These are phyloP conservation scores for Drepana falcataria DNA, from an alignment of 2,888 invertebrate species.

Conservation along the genomic window DNA sequence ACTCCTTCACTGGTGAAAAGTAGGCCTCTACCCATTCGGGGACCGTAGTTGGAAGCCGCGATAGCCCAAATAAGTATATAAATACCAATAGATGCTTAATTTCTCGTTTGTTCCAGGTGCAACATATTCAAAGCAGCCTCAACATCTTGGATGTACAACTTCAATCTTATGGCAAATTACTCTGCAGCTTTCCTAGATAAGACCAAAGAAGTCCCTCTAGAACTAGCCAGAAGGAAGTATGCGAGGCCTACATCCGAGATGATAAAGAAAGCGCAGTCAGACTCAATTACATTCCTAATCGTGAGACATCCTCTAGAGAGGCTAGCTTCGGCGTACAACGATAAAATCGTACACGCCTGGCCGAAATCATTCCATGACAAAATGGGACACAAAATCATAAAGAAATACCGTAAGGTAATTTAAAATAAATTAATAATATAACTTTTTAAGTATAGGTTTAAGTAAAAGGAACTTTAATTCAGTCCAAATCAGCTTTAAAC, in stretches of 20 bases:
- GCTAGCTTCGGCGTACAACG: slow-evolving; percentile 89
- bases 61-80: no score
- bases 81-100: not conserved
- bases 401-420: slow-evolving; percentile 83
- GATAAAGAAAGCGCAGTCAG: slow-evolving; percentile 85
- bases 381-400: slow-evolving; percentile 86
- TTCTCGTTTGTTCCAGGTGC: slow-evolving; percentile 71
- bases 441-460: no score
- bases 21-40: no score
- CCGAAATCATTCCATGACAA: slow-evolving; percentile 90
- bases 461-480: no score
- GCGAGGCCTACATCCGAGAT: slow-evolving; percentile 86
- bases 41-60: no score
- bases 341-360: slow-evolving; percentile 90
- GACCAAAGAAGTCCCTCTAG: slow-evolving; percentile 87
- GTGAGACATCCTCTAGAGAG: slow-evolving; percentile 89
- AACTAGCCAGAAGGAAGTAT: slow-evolving; percentile 87
- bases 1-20: no score
- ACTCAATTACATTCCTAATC: slow-evolving; percentile 88
- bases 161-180: slow-evolving; percentile 91
- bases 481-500: no score
- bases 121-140: slow-evolving; percentile 91
- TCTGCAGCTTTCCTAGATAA: slow-evolving; percentile 86
- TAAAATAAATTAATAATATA: not conserved
- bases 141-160: slow-evolving; percentile 96